Evolutionary conservation across 2,888 invertebrate genomes (phyloP).

Genomic region (Brachyopa scutellaris): DNA sequence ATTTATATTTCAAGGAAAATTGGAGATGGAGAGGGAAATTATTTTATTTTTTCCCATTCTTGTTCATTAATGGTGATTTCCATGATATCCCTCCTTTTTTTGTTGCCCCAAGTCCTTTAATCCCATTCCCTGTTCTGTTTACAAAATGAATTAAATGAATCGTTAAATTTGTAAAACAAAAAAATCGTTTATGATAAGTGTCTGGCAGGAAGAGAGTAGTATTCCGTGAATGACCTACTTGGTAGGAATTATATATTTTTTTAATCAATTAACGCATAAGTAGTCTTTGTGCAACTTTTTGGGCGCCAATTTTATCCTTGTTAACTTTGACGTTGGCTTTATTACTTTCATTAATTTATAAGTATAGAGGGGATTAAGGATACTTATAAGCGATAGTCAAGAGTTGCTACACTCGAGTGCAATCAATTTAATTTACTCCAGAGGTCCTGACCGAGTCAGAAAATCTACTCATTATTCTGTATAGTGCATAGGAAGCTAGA

Average conservation of each 20-base stretch:
- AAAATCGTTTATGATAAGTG: conserved; percentile 5
- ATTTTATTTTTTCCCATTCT: not conserved
- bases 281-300: conserved; percentile 5
- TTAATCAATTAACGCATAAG: conserved; percentile 36
- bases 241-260: not conserved
- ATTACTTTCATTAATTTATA: not conserved
- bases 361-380: not conserved
- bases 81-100: conserved; percentile 29
- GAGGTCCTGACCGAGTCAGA: too few species aligned
- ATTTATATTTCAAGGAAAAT: too few species aligned
- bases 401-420: not conserved
- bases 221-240: conserved; percentile 17
- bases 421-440: too few species aligned
- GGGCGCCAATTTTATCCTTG: not conserved
- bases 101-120: too few species aligned
- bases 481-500: too few species aligned
- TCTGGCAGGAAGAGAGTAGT: not conserved
- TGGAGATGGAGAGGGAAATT: too few species aligned
- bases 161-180: conserved; percentile 29
- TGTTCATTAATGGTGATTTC: conserved; percentile 3
- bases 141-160: conserved; percentile 10
- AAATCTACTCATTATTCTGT: too few species aligned
- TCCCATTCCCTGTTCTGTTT: conserved; percentile 12
- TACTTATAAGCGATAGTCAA: not conserved
- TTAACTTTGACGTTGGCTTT: not conserved